Evolutionary conservation across 1,140 invertebrate genomes (phyloP), one percentile per base, ranked within the genome.

Genomic region (Drosophila cardini): DNA sequence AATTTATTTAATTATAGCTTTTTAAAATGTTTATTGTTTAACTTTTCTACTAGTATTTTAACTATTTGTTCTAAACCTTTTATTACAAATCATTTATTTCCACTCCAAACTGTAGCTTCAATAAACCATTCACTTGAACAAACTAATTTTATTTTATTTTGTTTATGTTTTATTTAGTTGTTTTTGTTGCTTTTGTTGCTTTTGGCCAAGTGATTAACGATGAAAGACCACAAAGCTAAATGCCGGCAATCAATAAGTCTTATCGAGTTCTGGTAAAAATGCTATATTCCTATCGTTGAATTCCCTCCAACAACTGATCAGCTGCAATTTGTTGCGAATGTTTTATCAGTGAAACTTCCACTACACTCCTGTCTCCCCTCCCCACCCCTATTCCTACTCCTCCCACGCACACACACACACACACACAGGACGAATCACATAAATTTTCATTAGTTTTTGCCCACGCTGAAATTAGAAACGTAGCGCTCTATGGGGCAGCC

Each of bases 371-470:
- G 13, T 0, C 42, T 32, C 10, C 16, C 11, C 15, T n/a, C 38
- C 26, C 34, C n/a, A 15, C 15, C 16, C 11, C 15, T n/a, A 5
- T 40, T 2, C 8, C 9, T 21, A 26, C 46, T 26, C 11, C 21
- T 6, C 2, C 11, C 8, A 21, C 9, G 13, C 4, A 1, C 10
- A 7, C 36, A 58, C 15, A 26, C 38, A 72, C 4, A 1, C 10
- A 7, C 36, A 58, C 15, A 26, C 38, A 72, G 43, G 55, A 72
- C 55, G 36, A 68, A 38, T 26, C 56, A 40, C 64, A 73, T 73
- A 61, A 73, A 73, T 73, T 73, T 73, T 73, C 71, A 73, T 73
- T 73, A 69, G 71, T 46, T 69, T 64, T 60, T 5, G 64, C 64
- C 64, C 71, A 73, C 56, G 56, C 71, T 68, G 64, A 72, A 72